Percentiles rank a stretch among this genome's conserved stretches.
Evolutionary conservation across 2,113 vertebrate species (phyloP).

Genomic region (Cavia aperea): DNA sequence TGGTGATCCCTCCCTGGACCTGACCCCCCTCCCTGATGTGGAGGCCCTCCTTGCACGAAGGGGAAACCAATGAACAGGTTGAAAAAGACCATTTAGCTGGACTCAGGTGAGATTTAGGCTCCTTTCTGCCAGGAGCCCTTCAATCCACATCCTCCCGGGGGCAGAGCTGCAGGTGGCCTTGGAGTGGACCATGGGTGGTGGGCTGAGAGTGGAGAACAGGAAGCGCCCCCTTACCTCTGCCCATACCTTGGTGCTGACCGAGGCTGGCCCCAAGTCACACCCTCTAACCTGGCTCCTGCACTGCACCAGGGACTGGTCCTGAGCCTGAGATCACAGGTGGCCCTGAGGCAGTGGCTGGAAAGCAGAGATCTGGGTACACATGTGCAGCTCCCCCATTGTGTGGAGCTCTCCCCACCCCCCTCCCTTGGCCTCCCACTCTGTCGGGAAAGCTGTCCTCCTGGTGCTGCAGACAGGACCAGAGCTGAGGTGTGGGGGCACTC

Average conservation of each 20-base stretch:
- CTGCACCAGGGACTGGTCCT: neutral
- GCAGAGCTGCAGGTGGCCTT: neutral
- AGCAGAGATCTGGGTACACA: neutral
- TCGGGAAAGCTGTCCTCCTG: neutral
- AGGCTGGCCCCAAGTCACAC: neutral
- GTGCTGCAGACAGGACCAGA: neutral
- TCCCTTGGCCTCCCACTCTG: neutral
- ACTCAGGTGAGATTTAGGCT: neutral
- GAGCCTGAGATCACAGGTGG: neutral
- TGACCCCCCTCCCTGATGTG: too few relatives aligned
- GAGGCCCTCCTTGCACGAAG: neutral
- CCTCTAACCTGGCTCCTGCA: neutral
- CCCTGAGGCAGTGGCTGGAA: neutral
- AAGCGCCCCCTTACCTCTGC: too few relatives aligned
- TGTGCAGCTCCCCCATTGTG: neutral
- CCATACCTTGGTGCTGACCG: neutral
- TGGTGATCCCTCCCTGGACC: too few relatives aligned
- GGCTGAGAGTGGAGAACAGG: neutral
- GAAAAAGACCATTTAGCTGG: neutral
- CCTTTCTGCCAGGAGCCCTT: neutral
- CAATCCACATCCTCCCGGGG: neutral
- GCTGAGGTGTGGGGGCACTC: neutral
- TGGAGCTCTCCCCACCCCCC: neutral
- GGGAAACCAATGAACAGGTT: neutral
- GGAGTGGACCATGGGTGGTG: too few relatives aligned